phyloP scores from a whole-genome alignment of 2,113 vertebrate genomes.

The Ellobius talpinus region DNA sequence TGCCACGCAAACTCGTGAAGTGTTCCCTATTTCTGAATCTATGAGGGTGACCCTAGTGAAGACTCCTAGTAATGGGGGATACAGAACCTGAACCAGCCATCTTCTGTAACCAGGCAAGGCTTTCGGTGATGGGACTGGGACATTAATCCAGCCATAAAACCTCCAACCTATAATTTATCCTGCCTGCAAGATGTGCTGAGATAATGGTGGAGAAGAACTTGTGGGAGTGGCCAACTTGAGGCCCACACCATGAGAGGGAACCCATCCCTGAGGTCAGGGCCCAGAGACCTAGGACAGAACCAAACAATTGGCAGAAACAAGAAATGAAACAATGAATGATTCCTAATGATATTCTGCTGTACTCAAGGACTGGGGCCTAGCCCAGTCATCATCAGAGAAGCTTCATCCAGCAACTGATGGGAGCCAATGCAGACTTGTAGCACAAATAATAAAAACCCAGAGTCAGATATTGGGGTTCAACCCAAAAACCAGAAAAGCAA shows the following conservation, averaged over 20 bases:
- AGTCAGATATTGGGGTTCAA: no score
- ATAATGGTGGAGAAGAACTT: neutral
- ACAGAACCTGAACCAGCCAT: neutral
- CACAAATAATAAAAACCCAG: no score
- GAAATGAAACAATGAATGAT: neutral
- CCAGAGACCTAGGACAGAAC: neutral
- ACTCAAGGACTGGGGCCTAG: neutral
- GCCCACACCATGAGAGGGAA: neutral
- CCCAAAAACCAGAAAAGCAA: no score
- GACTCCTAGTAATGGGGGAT: neutral
- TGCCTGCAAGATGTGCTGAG: neutral
- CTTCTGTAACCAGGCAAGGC: neutral
- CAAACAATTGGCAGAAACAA: neutral
- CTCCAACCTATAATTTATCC: neutral
- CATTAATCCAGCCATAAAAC: neutral
- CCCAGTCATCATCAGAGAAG: neutral
- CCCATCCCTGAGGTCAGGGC: neutral
- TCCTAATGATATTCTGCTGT: neutral
- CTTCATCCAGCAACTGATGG: neutral
- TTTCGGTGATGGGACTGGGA: neutral
- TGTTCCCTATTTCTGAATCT: neutral
- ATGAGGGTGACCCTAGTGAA: neutral
- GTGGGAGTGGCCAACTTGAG: neutral
- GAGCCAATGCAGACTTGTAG: neutral
- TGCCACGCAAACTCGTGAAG: fast-evolving